Evolutionary conservation across 2,113 vertebrate species (phyloP), one percentile per base, ranked within the genome.

Genomic region (Xiphorhynchus elegans): DNA sequence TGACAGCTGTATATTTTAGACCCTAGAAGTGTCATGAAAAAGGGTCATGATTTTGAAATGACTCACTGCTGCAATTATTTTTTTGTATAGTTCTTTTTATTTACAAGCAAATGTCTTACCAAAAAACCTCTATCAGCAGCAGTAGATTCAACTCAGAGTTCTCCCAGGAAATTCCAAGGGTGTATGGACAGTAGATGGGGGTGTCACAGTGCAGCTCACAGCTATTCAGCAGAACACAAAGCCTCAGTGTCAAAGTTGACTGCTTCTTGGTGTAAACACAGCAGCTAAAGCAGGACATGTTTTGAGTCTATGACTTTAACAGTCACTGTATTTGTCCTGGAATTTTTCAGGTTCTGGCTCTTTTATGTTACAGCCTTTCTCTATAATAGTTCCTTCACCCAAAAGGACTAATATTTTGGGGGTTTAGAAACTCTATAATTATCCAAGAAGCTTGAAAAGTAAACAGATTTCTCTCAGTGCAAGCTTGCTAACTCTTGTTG

Each of bases 61-160:
- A 91, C 31, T 90, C 42, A 70, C 69, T 76, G 20, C 28, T 75
- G 37, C 7, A 33, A 83, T 67, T 78, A 78, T 75, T 82, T 89
- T 82, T 89, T 20, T 25, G n/a, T 52, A 66, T 13, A 52, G 29
- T 13, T 81, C 40, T 89, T 73, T 60, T 35, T 66, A 78, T 93
- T 79, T 79, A 69, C 70, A 72, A 82, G 67, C 11, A 82, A 49
- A 47, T 64, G 40, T 18, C 11, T 72, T 83, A 52, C 44, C 53
- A 49, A 47, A 56, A 75, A 91, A 37, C 9, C 40, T 91, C 66
- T 84, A 68, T 25, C 17, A 76, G 21, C 52, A 89, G 40, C 47
- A 78, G 44, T 4, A 60, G 73, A 35, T 55, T 62, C 0, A 0
- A 37, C 15, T 56, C 9, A 1, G 31, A 50, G 25, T 0, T 1